These are phyloP conservation scores for Holothuria leucospilota DNA, from an alignment of 53 echinoderm and acorn worm species.

Conservation along the genomic window DNA sequence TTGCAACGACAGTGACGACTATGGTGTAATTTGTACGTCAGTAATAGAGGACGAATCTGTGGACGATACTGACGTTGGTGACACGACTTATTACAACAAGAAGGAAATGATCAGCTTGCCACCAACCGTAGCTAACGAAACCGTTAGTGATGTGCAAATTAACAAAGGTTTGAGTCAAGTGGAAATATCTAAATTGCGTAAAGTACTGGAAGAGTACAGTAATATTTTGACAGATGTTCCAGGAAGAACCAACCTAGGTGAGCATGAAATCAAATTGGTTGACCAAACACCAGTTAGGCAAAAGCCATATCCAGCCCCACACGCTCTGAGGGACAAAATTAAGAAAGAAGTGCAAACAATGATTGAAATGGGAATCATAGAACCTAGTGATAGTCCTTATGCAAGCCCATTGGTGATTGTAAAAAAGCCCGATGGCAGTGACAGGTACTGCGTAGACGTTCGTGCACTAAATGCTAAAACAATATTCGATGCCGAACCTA, in stretches of 20 bases:
- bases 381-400: conserved; percentile 38
- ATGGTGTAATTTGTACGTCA: too few relatives aligned
- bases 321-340: neutral
- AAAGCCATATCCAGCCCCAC: neutral
- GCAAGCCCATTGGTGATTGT: conserved; percentile 57
- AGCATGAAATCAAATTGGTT: neutral
- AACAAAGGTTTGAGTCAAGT: too few relatives aligned
- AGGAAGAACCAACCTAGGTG: neutral
- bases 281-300: neutral
- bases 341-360: conserved; percentile 39
- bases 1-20: too few relatives aligned
- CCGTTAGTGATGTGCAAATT: too few relatives aligned
- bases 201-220: neutral
- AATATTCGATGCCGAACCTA: neutral
- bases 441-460: conserved; percentile 52
- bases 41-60: too few relatives aligned
- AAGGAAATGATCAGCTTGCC: too few relatives aligned
- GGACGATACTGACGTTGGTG: too few relatives aligned
- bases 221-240: neutral
- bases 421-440: conserved; percentile 44
- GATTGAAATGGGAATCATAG: conserved; percentile 26
- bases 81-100: too few relatives aligned
- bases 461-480: conserved; percentile 14
- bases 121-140: too few relatives aligned
- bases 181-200: neutral